Base-by-base conservation (phyloP, 2,113 vertebrate genomes). In the Phyllostomus discolor region DNA sequence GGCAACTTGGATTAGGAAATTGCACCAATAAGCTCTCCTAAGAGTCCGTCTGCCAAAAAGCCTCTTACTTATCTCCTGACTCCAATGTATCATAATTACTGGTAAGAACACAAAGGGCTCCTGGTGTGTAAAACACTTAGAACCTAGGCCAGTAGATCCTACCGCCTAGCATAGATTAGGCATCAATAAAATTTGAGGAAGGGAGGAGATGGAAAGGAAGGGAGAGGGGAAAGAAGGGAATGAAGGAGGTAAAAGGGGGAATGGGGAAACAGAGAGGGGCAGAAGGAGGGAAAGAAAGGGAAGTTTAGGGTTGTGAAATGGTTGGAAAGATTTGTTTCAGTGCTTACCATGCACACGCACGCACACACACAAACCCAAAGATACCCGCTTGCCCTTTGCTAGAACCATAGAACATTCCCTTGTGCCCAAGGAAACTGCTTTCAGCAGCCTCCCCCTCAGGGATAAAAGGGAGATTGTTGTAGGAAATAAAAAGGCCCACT, bases 1-100 rank as follows among this genome's bases (percentile, higher is more conserved):
- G 33, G 59, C 59, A 93, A 66, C 59, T 93, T 91, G 20, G 41
- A 85, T 88, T 35, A 85, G 24, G 67, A 96, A 93, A 88, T 66
- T 62, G 4, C 33, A 50, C 35, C 31, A 57, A 38, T 88, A 59
- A 73, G 20, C 54, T 54, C 22, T 54, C 62, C 92, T 81, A 91
- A 93, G 20, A 85, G 10, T 76, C 67, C 59, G 26, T 28, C 52
- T 78, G 24, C 16, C 43, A 48, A 48, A 81, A 96, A 48, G 7
- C 57, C 26, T 52, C 22, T 75, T 59, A 57, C 48, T 93, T 54
- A 41, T 57, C 26, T 52, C 24, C 82, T 91, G 7, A 79, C 3
- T 82, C 8, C n/a, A 52, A 0, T 33, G 7, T 12, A 93, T 80
- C 91, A 76, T 81, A 78, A 88, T 52, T 72, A 59, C 24, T 67